phyloP scores from a whole-genome alignment of 2,797 vertebrate genomes.

The Aphelocoma californica region DNA sequence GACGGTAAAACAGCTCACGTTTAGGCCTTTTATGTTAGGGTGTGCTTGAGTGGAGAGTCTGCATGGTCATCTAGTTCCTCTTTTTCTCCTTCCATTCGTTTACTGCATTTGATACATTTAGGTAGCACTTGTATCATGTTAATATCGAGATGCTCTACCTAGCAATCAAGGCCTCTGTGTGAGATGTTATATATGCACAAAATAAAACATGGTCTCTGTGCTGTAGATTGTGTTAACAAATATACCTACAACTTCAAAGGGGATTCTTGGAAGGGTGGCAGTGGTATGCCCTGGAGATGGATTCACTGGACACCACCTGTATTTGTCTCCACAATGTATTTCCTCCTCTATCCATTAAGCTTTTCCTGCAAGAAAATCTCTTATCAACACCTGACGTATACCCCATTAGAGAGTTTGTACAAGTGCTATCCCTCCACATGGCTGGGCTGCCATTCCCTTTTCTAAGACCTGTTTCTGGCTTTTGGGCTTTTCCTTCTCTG shows the following conservation, averaged over 20 bases:
- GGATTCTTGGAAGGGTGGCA: not conserved
- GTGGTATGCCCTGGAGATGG: not conserved
- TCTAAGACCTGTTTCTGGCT: not conserved
- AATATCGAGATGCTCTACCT: rapidly evolving
- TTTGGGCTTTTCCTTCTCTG: not conserved
- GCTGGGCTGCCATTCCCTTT: not conserved
- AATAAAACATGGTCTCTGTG: not conserved
- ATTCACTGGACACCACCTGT: not conserved
- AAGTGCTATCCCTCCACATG: not conserved
- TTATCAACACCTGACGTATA: not conserved
- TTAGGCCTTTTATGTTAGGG: not conserved
- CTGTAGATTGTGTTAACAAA: not conserved
- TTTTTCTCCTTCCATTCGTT: not conserved
- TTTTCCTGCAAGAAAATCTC: not conserved
- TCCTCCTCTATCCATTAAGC: not conserved
- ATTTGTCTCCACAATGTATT: not conserved
- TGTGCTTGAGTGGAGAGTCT: not conserved
- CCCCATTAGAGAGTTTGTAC: not conserved
- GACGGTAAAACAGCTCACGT: not conserved
- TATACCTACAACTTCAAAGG: not conserved
- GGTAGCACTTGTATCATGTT: not conserved
- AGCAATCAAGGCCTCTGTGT: not conserved
- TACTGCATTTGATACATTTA: not conserved
- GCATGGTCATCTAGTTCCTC: not conserved
- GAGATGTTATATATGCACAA: not conserved